Base-by-base conservation (phyloP, 2,888 invertebrate genomes). In the Rhorus exstirpatorius region DNA sequence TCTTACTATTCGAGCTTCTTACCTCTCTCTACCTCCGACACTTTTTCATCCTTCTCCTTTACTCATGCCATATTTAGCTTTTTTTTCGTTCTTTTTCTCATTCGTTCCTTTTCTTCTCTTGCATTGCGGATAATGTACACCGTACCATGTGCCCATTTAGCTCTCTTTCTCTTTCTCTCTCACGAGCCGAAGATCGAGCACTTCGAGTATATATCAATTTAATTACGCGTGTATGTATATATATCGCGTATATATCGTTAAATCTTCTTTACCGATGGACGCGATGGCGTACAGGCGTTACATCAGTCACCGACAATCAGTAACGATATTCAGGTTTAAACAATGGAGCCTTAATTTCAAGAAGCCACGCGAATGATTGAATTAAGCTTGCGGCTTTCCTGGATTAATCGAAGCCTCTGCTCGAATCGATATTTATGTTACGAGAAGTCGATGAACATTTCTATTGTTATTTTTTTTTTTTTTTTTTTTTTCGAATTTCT, bases 251-350 rank as follows among this genome's bases (percentile, higher is more conserved):
- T n/a, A 7, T 1, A 51, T 21, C 19, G 19, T 68, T 21, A 2
- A 31, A 58, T 41, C 53, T 70, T 70, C 26, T n/a, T 4, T 17
- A 49, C 26, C 14, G 41, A 41, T 41, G 21, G 53, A n/a, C 17
- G 38, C 53, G 19, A 26, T 10, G 3, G 24, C 46, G 63, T 21
- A 65, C 12, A 77, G 53, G 53, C 63, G 61, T 63, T 84, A 81
- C 88, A 90, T 90, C 85, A 90, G 87, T 90, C 90, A 90, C 84
- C 87, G 90, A 88, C 90, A 90, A 90, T 90, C 90, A 90, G 89
- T 79, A 86, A 87, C 79, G 83, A 87, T 77, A 83, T 90, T 90
- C 89, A 87, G 82, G 83, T 77, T 88, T 88, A 90, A 89, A 90
- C 90, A 90, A 90, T 90, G 88, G 87, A 87, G 88, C 86, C 79